Evolutionary conservation across 2,888 invertebrate genomes (phyloP), one percentile per base, ranked within the genome.

Genomic region (Nyleta sp.): DNA sequence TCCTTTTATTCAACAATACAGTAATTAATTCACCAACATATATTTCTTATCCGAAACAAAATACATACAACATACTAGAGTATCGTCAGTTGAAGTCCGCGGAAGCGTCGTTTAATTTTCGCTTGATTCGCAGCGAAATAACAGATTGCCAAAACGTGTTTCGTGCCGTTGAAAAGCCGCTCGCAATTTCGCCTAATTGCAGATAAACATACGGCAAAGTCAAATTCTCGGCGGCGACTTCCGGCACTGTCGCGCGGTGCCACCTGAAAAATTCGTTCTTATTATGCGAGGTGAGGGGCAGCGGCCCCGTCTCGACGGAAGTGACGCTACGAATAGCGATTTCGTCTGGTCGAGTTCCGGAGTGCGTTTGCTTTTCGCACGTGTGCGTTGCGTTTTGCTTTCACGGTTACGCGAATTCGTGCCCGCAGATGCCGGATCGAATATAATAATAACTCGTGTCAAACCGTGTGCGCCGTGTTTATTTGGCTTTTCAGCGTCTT

Each of bases 331-430:
- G 67, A 74, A 74, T 74, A 67, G 52, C 73, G 73, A 73, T 73
- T 65, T 73, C 64, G 73, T 73, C 73, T 73, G 73, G 73, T 65
- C 59, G 65, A 67, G 73, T 73, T 73, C 73, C 73, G 73, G 73
- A 73, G 65, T 67, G 52, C 65, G 35, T 73, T 65, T 73, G 73
- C 52, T 73, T 28, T 73, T 73, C 57, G 59, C 65, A 67, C 65
- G 59, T 65, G 65, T 65, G 65, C 53, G 24, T 24, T 13, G 38
- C 50, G 31, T 35, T 48, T 60, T 59, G 22, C 28, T 53, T 67
- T 72, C 55, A 64, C 48, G 46, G 53, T 53, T 62, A 72, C 46
- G 33, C 52, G 44, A 62, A 52, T 72, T 62, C 40, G 48, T 38
- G 28, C 28, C 46, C 70, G 42, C 50, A 57, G 70, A 70, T 57